A percentile compares a stretch with the other conserved stretches of the same genome.
These are phyloP conservation scores for Microtus pennsylvanicus DNA, from an alignment of 2,113 vertebrate genomes.

Conservation along the genomic window DNA sequence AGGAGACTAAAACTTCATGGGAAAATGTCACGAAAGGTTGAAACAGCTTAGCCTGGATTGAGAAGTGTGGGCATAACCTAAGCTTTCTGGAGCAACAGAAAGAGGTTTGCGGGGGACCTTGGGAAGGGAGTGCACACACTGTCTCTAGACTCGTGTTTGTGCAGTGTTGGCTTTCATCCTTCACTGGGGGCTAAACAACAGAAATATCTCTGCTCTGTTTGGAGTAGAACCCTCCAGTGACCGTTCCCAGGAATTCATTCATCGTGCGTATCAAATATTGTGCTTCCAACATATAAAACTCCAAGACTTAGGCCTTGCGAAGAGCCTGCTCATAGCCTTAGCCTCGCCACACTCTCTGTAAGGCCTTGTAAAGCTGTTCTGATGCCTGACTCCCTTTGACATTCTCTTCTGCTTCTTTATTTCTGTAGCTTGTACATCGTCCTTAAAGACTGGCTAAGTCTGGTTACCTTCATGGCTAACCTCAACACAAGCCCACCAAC, in stretches of 20 bases:
- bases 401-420: conserved; percentile 40
- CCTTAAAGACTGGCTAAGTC: conserved; percentile 11
- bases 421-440: neutral
- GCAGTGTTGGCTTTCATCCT: conserved; percentile 42
- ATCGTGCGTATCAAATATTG: neutral
- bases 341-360: neutral
- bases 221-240: neutral
- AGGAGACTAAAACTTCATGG: neutral
- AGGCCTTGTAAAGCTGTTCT: neutral
- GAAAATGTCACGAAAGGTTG: neutral
- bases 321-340: neutral
- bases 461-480: neutral
- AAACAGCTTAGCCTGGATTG: neutral
- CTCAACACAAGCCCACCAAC: neutral
- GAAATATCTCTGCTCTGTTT: conserved; percentile 17
- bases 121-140: neutral
- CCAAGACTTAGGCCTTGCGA: neutral
- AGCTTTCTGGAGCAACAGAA: neutral
- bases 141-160: neutral
- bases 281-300: neutral
- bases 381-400: neutral
- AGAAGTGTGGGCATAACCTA: neutral
- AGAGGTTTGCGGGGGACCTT: neutral
- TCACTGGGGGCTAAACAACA: neutral
- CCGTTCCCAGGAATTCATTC: neutral